Base-by-base conservation (phyloP, 2,797 vertebrate species). In the Urocyon cinereoargenteus region DNA sequence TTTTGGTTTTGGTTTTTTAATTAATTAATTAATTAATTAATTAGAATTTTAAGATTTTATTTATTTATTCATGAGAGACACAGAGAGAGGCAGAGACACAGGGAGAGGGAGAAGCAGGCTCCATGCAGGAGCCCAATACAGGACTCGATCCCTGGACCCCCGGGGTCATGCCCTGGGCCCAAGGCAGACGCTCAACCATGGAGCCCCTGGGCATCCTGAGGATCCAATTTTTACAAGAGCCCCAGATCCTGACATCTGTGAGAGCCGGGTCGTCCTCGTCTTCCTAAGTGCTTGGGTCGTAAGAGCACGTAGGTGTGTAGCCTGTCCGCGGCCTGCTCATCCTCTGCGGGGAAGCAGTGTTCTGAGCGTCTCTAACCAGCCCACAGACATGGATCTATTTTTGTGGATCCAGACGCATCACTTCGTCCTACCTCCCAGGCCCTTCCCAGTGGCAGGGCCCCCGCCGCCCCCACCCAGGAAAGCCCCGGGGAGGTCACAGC, bases 371-470 rank as follows among this genome's bases (percentile, higher is more conserved):
- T 34, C 75, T 92, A 75, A 90, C 81, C n/a, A 61, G 84, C 75
- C 77, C 87, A 79, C 84, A 91, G 86, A 92, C 57, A 31, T 10
- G 1, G 40, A 45, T 79, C 94, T 97, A 92, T 96, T 95, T 96
- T 49, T 93, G 86, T 83, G 87, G 85, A 83, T 86, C 51, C 55
- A 84, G 86, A 95, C 53, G 9, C 53, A 86, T 51, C 85, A n/a
- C 89, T 96, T 72, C 66, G 26, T 19, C 14, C 21, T 64, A 59
- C 66, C 19, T 94, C 40, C 40, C 49, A 2, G 53, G 45, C 53
- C 81, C 59, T 59, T 77, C 81, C 64, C 62, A 6, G 21, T 64
- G 26, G 49, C 36, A 8, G 72, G 49, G 8, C 95, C 66, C 94
- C 61, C 66, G 66, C 64, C 0, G 0, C 86, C 45, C 70, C 86